Conservation (phyloP, 64 coral and sea anemone genomes). For the Montipora efflorescens region DNA sequence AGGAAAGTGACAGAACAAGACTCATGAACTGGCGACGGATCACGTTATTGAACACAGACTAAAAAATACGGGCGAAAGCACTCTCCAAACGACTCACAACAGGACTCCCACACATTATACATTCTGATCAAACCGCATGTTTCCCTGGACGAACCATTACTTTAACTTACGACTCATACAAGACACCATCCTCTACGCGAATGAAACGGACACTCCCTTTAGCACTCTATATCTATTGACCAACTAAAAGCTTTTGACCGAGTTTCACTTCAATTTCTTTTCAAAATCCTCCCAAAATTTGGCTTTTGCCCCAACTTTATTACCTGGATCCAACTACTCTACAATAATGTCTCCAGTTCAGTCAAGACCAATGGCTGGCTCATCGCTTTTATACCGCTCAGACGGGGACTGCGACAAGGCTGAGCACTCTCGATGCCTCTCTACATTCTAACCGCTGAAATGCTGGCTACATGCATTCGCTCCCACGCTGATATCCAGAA, state of each 20-base stretch:
- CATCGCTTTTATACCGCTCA: not conserved
- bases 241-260: slow-evolving; percentile 47
- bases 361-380: slow-evolving; percentile 39
- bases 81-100: not conserved
- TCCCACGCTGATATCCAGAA: not conserved
- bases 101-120: not conserved
- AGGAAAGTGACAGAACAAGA: not conserved
- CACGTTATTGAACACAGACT: slow-evolving; percentile 50
- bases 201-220: not conserved
- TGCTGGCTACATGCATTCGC: not conserved
- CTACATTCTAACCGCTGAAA: slow-evolving; percentile 24
- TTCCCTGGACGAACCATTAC: not conserved
- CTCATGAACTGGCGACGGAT: slow-evolving; percentile 56
- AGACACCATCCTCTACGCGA: slow-evolving; percentile 10
- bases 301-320: slow-evolving; percentile 23
- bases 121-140: slow-evolving; percentile 16
- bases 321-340: slow-evolving; percentile 29
- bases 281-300: not conserved
- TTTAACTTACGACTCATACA: not conserved
- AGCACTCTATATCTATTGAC: not conserved
- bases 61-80: slow-evolving; percentile 59
- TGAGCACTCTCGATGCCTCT: slow-evolving; percentile 52
- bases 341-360: slow-evolving; percentile 12
- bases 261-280: not conserved
- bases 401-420: not conserved